Percentiles rank a stretch among this genome's conserved stretches.
phyloP scores from a whole-genome alignment of 2,113 vertebrate genomes.

The Clarias magur region DNA sequence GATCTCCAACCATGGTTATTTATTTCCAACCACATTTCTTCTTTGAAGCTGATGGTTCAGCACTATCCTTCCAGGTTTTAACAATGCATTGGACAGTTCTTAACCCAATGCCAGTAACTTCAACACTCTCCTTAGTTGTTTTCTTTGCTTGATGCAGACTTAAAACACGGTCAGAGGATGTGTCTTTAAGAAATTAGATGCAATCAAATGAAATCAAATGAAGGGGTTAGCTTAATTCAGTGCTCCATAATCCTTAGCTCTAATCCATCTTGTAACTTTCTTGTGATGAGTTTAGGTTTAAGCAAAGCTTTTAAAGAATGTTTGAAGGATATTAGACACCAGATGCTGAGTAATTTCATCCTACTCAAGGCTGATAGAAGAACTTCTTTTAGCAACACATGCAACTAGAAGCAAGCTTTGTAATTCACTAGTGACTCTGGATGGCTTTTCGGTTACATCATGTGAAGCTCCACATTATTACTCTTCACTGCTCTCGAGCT shows the following conservation, averaged over 20 bases:
- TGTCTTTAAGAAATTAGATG: too few species aligned
- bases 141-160: too few species aligned
- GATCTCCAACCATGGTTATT: too few species aligned
- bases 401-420: neutral
- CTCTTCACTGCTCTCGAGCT: neutral
- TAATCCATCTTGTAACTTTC: neutral
- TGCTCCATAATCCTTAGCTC: neutral
- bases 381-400: neutral
- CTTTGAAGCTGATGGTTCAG: too few species aligned
- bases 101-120: too few species aligned
- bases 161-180: too few species aligned
- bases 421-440: neutral
- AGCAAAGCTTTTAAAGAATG: neutral
- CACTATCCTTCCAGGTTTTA: too few species aligned
- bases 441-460: neutral
- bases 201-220: neutral
- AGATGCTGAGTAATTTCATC: neutral
- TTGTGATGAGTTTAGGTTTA: neutral
- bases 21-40: too few species aligned
- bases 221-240: neutral
- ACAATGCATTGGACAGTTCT: too few species aligned
- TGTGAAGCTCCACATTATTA: neutral
- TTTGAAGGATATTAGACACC: neutral
- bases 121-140: too few species aligned
- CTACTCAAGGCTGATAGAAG: neutral